Evolutionary conservation across 2,113 vertebrate species (phyloP).

Genomic region (Microcebus jonahi): DNA sequence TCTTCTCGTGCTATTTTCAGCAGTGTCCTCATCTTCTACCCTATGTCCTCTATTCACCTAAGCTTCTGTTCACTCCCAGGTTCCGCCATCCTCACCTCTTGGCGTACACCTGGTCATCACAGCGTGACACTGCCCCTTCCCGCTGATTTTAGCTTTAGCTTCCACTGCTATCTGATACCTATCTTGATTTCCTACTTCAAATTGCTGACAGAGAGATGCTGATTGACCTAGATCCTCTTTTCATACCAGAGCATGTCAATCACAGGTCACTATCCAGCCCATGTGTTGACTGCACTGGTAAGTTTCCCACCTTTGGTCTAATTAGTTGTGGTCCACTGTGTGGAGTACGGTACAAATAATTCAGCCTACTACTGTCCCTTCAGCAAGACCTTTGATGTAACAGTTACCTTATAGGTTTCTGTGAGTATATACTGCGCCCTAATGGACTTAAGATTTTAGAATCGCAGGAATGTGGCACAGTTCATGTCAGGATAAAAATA

Average conservation of each 20-base stretch:
- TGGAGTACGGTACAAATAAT: not conserved
- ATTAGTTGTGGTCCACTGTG: not conserved
- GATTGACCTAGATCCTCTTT: conserved; percentile 2
- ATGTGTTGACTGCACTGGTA: not conserved
- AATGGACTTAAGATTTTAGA: not conserved
- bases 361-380: not conserved
- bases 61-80: not conserved
- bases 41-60: not conserved
- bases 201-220: not conserved
- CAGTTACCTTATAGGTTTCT: not conserved
- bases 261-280: not conserved
- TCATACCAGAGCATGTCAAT: not conserved
- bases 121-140: not conserved
- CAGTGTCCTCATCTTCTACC: not conserved
- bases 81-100: not conserved
- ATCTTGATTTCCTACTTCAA: not conserved
- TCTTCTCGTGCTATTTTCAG: not conserved
- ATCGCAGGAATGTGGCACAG: not conserved
- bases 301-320: not conserved
- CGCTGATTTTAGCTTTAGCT: not conserved
- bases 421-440: not conserved
- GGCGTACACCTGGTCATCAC: not conserved
- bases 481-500: not conserved
- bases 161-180: not conserved
- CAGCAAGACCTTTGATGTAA: not conserved